Evolutionary conservation across 2,888 invertebrate genomes (phyloP).

Genomic region (Dichetophora obliterata): DNA sequence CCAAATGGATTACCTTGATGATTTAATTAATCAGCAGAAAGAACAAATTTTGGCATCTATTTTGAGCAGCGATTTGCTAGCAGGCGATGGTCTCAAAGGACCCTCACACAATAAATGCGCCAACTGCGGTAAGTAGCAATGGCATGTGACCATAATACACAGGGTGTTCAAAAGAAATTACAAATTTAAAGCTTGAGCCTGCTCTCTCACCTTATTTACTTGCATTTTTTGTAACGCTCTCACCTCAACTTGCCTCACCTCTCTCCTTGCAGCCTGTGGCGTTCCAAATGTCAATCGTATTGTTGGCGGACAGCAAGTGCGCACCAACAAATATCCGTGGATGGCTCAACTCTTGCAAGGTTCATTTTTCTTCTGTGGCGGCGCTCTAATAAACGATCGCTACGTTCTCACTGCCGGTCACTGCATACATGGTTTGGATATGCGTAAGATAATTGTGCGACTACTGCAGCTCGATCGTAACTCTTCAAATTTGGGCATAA

Average conservation of each 20-base stretch:
- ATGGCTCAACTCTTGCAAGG: constrained; percentile 62
- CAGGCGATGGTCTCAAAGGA: constrained; percentile 49
- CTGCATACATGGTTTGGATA: constrained; percentile 61
- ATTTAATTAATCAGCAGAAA: constrained; percentile 63
- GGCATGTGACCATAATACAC: constrained; percentile 35
- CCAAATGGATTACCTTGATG: constrained; percentile 63
- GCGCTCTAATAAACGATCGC: constrained; percentile 66
- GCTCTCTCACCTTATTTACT: neutral
- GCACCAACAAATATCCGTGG: constrained; percentile 67
- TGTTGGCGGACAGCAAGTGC: constrained; percentile 65
- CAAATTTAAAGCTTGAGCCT: neutral
- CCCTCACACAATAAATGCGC: constrained; percentile 60
- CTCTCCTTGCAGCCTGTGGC: constrained; percentile 60
- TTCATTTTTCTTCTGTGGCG: constrained; percentile 63
- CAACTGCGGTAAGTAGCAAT: constrained; percentile 59
- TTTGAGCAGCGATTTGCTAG: constrained; percentile 41
- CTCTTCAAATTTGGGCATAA: constrained; percentile 56
- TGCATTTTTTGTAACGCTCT: neutral
- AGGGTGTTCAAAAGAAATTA: no score
- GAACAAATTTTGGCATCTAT: constrained; percentile 61
- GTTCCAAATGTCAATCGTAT: constrained; percentile 66
- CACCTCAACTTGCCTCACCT: neutral
- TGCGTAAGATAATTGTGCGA: constrained; percentile 55
- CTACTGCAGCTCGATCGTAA: constrained; percentile 60
- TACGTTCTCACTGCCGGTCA: constrained; percentile 67